Percentiles rank a stretch among this genome's conserved stretches.
Conservation (phyloP, 2,888 invertebrate species). For the Blastobasis adustella region DNA sequence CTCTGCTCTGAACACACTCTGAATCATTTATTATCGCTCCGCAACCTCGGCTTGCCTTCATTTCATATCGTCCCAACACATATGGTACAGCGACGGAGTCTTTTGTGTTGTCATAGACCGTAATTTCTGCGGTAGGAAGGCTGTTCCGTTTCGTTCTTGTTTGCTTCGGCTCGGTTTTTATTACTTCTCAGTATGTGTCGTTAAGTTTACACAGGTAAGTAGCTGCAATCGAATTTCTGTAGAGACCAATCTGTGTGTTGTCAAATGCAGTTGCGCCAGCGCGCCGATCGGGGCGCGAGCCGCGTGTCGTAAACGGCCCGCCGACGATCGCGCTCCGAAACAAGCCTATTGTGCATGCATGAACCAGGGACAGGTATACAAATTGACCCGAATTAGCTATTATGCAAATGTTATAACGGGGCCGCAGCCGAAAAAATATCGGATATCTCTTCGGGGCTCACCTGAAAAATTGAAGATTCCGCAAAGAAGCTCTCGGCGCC, state of each 20-base stretch:
- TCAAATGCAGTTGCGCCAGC: not conserved
- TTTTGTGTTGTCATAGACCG: too few relatives aligned
- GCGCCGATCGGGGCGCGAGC: constrained; percentile 1
- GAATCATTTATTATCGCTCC: constrained; percentile 38
- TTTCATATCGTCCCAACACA: too few relatives aligned
- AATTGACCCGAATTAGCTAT: constrained; percentile 42
- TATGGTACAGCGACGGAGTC: too few relatives aligned
- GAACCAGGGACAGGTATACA: constrained; percentile 24
- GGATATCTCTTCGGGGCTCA: constrained; percentile 35
- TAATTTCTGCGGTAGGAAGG: too few relatives aligned
- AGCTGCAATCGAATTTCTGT: not conserved
- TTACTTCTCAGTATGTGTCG: too few relatives aligned
- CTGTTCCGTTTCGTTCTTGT: too few relatives aligned
- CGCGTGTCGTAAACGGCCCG: constrained; percentile 3
- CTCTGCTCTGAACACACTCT: constrained; percentile 7
- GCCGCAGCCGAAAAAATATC: constrained; percentile 33
- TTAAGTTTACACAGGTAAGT: too few relatives aligned
- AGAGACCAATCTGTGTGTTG: not conserved
- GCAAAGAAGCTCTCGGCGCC: constrained; percentile 27
- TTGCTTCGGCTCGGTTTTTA: too few relatives aligned
- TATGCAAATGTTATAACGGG: constrained; percentile 31
- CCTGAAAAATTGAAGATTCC: constrained; percentile 50
- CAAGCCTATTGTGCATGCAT: constrained; percentile 17
- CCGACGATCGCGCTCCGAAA: constrained; percentile 7
- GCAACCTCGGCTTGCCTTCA: constrained; percentile 6